phyloP scores from a whole-genome alignment of 2,797 vertebrate genomes.

The Enteromius thamalakanensis region DNA sequence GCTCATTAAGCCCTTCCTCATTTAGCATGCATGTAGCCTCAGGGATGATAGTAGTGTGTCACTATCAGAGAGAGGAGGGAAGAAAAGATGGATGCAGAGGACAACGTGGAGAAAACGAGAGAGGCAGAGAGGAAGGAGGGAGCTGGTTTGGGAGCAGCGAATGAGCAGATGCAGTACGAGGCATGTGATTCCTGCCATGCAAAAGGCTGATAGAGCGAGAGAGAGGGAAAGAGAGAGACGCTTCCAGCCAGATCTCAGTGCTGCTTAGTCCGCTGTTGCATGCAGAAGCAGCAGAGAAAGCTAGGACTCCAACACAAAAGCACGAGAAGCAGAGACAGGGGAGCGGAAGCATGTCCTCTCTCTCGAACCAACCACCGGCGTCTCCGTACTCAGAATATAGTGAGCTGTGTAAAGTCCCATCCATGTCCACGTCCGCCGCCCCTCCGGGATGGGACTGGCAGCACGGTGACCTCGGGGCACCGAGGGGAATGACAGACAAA shows the following conservation, averaged over 20 bases:
- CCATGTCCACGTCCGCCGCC: conserved; percentile 68
- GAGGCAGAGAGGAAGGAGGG: conserved; percentile 65
- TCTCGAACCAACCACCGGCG: conserved; percentile 84
- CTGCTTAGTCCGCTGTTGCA: conserved; percentile 66
- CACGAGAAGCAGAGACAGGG: conserved; percentile 47
- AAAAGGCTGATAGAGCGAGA: conserved; percentile 51
- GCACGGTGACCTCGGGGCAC: conserved; percentile 79
- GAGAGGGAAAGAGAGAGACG: conserved; percentile 59
- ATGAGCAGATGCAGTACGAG: conserved; percentile 66
- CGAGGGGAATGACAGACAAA: conserved; percentile 85
- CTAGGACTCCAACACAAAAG: conserved; percentile 54
- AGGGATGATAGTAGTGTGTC: conserved; percentile 25
- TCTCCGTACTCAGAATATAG: conserved; percentile 82
- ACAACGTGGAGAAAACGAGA: conserved; percentile 60
- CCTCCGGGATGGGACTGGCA: conserved; percentile 88
- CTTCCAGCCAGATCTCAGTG: conserved; percentile 68
- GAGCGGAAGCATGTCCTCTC: conserved; percentile 82
- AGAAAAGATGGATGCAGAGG: conserved; percentile 41
- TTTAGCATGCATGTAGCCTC: conserved; percentile 6
- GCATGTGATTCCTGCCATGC: conserved; percentile 70
- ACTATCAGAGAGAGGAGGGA: conserved; percentile 20
- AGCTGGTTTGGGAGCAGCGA: conserved; percentile 63
- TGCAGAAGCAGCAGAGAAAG: conserved; percentile 52
- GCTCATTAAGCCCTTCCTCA: not conserved
- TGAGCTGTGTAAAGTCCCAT: conserved; percentile 81